Evolutionary conservation across 2,113 vertebrate species (phyloP), one percentile per base, ranked within the genome.

Genomic region (Atractosteus spatula): DNA sequence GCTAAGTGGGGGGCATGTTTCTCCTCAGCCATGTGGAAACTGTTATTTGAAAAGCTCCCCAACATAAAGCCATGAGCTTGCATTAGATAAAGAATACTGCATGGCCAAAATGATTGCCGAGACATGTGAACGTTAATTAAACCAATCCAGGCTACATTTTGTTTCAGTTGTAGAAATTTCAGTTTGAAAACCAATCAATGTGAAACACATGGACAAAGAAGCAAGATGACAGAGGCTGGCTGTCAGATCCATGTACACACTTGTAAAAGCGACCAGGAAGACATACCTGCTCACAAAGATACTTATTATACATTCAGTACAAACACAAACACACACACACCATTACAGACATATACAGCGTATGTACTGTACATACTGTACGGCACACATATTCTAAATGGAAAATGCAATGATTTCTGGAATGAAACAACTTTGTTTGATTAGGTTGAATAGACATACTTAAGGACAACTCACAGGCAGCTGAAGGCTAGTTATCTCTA

Each of bases 391-490:
- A 56, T 64, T 17, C 64, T 59, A 59, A 66, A 66, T 67, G 57
- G 65, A 51, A 68, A 68, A 74, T 62, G 66, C 66, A 62, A 29
- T 68, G 65, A 81, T 80, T 90, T 87, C 85, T 83, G 77, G 76
- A 45, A 75, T 66, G 62, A 66, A 54, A 55, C 56, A 64, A 16
- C 17, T 63, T 66, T 42, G 2, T 64, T 69, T 55, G 29, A 51
- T 10, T 61, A 41, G 56, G 7, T n/a, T 14, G 11, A 13, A 59
- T 59, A 59, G n/a, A 12, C 56, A 59, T 7, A 59, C 10, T 59
- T 4, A 11, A 12, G 3, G 13, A 59, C 56, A 59, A 59, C 3
- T 13, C 12, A 59, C 56, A 59, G 56, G 56, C 56, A 59, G 3
- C 55, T 29, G 71, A 63, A 54, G 56, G 45, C 57, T 29, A 54